phyloP scores from a whole-genome alignment of 2,888 invertebrate species.

The Thalpophila matura region DNA sequence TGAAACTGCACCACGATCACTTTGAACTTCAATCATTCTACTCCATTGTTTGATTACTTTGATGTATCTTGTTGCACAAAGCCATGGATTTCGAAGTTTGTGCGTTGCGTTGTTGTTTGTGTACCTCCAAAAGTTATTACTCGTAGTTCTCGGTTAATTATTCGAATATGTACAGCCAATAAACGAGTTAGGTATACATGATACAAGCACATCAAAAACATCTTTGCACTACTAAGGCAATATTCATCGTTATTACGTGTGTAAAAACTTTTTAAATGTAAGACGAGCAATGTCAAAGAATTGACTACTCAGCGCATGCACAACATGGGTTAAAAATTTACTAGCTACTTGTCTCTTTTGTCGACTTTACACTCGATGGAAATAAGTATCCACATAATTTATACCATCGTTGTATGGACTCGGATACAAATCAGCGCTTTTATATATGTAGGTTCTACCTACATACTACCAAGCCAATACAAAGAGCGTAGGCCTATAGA shows the following conservation, averaged over 20 bases:
- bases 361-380: too few relatives aligned
- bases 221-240: too few relatives aligned
- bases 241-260: too few relatives aligned
- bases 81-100: constrained; percentile 6
- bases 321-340: too few relatives aligned
- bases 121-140: constrained; percentile 21
- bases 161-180: too few relatives aligned
- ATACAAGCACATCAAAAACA: too few relatives aligned
- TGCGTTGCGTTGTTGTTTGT: neutral
- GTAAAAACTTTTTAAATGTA: too few relatives aligned
- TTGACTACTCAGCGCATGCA: too few relatives aligned
- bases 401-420: neutral
- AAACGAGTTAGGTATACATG: too few relatives aligned
- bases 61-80: constrained; percentile 16
- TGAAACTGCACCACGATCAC: constrained; percentile 22
- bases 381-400: too few relatives aligned
- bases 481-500: constrained; percentile 1
- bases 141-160: constrained; percentile 21
- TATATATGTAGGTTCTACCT: neutral
- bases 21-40: constrained; percentile 33
- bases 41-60: constrained; percentile 42
- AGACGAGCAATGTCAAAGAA: too few relatives aligned
- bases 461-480: constrained; percentile 6
- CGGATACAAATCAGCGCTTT: neutral
- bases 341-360: too few relatives aligned